Evolutionary conservation across 2,888 invertebrate species (phyloP).

Genomic region (Pelosia muscerda): DNA sequence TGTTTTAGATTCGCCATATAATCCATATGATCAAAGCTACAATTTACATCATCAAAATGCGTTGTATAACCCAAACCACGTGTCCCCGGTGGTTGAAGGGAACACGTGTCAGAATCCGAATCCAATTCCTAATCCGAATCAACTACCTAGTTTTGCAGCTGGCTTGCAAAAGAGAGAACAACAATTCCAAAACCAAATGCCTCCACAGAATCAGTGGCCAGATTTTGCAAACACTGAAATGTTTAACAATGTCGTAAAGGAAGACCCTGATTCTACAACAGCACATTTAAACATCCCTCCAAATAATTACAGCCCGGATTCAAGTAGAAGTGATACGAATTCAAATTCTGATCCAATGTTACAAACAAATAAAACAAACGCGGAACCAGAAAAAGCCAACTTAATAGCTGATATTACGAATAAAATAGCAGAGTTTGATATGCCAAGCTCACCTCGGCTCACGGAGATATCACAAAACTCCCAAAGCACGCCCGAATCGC

Average conservation of each 20-base stretch:
- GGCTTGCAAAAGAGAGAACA: slow-evolving; percentile 79
- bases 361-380: slow-evolving; percentile 57
- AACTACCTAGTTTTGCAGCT: slow-evolving; percentile 78
- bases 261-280: slow-evolving; percentile 92
- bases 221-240: slow-evolving; percentile 79
- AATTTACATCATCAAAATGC: slow-evolving; percentile 89
- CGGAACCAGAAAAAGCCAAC: slow-evolving; percentile 71
- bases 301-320: slow-evolving; percentile 84
- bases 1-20: slow-evolving; percentile 90
- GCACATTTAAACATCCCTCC: slow-evolving; percentile 82
- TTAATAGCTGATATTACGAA: slow-evolving; percentile 66
- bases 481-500: slow-evolving; percentile 77
- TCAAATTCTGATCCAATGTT: slow-evolving; percentile 71
- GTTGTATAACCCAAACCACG: slow-evolving; percentile 86
- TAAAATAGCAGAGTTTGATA: slow-evolving; percentile 80
- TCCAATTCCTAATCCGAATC: slow-evolving; percentile 70
- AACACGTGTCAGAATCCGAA: slow-evolving; percentile 73
- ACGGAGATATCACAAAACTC: slow-evolving; percentile 80
- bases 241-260: slow-evolving; percentile 88
- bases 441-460: slow-evolving; percentile 79
- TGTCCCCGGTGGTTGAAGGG: slow-evolving; percentile 83
- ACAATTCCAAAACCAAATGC: slow-evolving; percentile 63
- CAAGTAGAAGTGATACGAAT: slow-evolving; percentile 82
- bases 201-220: slow-evolving; percentile 77
- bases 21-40: slow-evolving; percentile 88